Percentiles rank a stretch among this genome's conserved stretches.
Conservation (phyloP, 23 tunicate genomes). For the Aplidium turbinatum region DNA sequence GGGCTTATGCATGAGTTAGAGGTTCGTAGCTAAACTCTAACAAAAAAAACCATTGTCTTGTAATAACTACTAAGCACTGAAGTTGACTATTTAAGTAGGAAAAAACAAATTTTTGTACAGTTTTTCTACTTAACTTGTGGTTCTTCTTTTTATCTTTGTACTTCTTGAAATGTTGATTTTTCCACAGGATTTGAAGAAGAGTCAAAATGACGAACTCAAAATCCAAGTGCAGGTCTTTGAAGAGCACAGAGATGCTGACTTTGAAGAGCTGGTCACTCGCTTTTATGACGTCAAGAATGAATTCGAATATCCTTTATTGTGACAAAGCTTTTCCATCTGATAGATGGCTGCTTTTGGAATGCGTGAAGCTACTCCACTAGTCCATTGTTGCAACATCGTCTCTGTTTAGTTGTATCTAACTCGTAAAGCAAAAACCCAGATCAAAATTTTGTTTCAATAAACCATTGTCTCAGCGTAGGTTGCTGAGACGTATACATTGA, state of each 20-base stretch:
- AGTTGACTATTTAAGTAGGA: no score
- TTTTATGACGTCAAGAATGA: slow-evolving; percentile 66
- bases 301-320: slow-evolving; percentile 82
- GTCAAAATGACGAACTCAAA: slow-evolving; percentile 84
- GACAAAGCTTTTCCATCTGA: no score
- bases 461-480: no score
- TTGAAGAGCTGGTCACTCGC: slow-evolving; percentile 64
- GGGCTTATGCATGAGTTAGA: slow-evolving; percentile 68
- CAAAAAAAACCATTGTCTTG: no score
- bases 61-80: no score
- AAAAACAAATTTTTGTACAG: no score
- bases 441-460: no score
- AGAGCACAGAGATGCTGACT: slow-evolving; percentile 85
- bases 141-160: neutral
- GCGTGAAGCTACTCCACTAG: neutral
- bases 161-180: neutral
- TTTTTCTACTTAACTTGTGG: no score
- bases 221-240: slow-evolving; percentile 84
- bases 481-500: no score
- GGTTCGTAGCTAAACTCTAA: slow-evolving; percentile 39
- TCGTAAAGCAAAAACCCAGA: no score
- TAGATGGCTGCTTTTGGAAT: neutral
- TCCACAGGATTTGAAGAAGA: slow-evolving; percentile 67
- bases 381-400: neutral
- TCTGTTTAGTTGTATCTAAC: neutral